Base-by-base conservation (phyloP, 2,797 vertebrate genomes). In the Furcifer pardalis region DNA sequence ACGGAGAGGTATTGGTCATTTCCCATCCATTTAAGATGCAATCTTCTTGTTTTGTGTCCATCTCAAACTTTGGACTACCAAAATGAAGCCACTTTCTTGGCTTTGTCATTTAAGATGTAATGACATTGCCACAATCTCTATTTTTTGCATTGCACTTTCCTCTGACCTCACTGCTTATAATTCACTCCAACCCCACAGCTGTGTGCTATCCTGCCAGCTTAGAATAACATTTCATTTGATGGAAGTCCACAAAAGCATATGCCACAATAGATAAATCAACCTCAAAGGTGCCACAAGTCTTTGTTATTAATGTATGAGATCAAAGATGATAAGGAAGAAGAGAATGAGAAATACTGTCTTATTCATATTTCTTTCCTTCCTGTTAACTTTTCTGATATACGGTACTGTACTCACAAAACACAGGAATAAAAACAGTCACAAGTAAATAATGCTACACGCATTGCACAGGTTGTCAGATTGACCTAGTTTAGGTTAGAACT, bases 351-450 rank as follows among this genome's bases (percentile, higher is more conserved):
- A 74, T 42, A n/a, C 15, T 80, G 44, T 46, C 37, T n/a, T 60
- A n/a, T 19, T 77, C 9, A 27, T 66, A 56, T 66, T 84, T 91
- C 78, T 82, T 92, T 85, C 84, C 76, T 37, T 59, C 59, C 21
- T n/a, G 44, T 65, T 85, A 7, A 81, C 72, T 71, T 66, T 89
- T 46, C 72, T 88, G 63, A 85, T 0, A 46, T 1, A n/a, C n/a
- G n/a, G n/a, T n/a, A n/a, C n/a, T n/a, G n/a, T n/a, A 23, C 79
- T 87, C 83, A 84, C 88, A 88, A 90, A 89, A 77, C 19, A 60
- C 42, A 89, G 84, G 79, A 88, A 66, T 37, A 87, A 86, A 87
- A 90, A 83, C 86, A n/a, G 62, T 59, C 78, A 88, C 85, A 77
- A 84, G 59, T 17, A 84, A 82, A 85, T 40, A 86, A 83, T 85